Conservation (phyloP, 2,888 invertebrate species). For the Elgonia sp. region DNA sequence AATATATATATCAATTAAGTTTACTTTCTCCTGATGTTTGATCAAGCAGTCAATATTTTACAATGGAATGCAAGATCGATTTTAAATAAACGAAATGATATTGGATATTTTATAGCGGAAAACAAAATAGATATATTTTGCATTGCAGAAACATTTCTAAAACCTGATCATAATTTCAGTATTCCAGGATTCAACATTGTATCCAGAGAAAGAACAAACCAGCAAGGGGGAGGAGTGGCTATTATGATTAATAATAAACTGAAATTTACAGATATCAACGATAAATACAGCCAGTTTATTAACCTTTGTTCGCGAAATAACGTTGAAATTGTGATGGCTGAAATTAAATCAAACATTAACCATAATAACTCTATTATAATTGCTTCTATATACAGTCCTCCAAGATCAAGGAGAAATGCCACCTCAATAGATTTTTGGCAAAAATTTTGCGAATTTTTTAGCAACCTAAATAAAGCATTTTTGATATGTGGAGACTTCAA, state of each 20-base stretch:
- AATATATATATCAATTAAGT: too few relatives aligned
- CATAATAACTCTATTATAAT: not conserved
- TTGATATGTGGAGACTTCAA: conserved; percentile 16
- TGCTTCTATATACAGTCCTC: conserved; percentile 14
- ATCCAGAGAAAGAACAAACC: conserved; percentile 8
- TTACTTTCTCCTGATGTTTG: too few relatives aligned
- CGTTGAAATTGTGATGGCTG: conserved; percentile 26
- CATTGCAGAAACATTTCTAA: conserved; percentile 21
- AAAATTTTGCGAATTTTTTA: not conserved
- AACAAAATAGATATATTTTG: conserved; percentile 24
- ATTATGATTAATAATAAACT: conserved; percentile 17
- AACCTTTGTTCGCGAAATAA: conserved; percentile 4
- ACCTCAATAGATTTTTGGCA: conserved; percentile 9
- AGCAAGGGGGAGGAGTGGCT: not conserved
- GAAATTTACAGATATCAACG: conserved; percentile 22
- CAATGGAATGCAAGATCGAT: conserved; percentile 21
- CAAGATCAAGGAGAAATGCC: not conserved
- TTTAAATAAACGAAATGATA: not conserved
- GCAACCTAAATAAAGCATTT: not conserved
- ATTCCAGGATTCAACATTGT: conserved; percentile 4
- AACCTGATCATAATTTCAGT: not conserved
- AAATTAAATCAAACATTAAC: not conserved
- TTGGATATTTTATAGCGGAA: not conserved
- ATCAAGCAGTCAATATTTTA: not conserved
- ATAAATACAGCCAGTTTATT: conserved; percentile 3